phyloP scores from a whole-genome alignment of 2,113 vertebrate species.

The Condylura cristata region DNA sequence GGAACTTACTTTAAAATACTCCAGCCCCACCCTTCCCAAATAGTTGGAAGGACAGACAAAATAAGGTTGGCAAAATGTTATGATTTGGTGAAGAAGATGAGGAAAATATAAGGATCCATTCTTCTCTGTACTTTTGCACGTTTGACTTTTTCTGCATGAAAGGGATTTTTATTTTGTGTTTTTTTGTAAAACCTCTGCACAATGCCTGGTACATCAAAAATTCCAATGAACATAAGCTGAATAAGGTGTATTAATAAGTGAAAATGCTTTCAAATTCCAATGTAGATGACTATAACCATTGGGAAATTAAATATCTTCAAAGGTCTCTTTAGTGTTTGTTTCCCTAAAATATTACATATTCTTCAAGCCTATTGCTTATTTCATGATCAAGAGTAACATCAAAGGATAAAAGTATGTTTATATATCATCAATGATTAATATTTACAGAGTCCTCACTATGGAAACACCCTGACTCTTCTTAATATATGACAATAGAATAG shows the following conservation, averaged over 20 bases:
- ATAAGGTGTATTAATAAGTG: not conserved
- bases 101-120: not conserved
- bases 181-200: not conserved
- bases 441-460: not conserved
- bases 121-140: not conserved
- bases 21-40: not conserved
- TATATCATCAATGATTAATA: not conserved
- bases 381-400: not conserved
- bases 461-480: not conserved
- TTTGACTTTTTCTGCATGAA: constrained; percentile 24
- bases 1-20: constrained; percentile 38
- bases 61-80: not conserved
- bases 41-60: not conserved
- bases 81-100: not conserved
- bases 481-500: not conserved
- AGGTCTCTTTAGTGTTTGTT: not conserved
- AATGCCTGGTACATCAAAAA: not conserved
- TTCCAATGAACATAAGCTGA: not conserved
- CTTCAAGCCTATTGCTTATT: not conserved
- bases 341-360: not conserved
- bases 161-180: not conserved
- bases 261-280: not conserved
- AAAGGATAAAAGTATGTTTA: not conserved
- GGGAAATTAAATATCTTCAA: not conserved
- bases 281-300: not conserved